Evolutionary conservation across 2,888 invertebrate genomes (phyloP).

Genomic region (Cecidostiba fungosa): DNA sequence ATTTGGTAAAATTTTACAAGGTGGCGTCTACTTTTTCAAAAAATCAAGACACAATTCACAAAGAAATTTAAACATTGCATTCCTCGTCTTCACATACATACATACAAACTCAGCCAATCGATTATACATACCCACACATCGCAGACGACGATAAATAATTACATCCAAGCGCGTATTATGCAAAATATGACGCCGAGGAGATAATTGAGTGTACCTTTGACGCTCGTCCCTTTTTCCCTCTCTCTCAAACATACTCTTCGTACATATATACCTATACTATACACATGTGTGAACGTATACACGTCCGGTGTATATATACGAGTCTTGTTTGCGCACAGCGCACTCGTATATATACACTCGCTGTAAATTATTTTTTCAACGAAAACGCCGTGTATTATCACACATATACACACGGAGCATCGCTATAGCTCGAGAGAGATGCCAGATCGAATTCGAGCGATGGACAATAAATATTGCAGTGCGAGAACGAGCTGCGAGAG

Average conservation of each 20-base stretch:
- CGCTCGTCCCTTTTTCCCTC: constrained; percentile 13
- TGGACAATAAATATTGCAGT: constrained; percentile 4
- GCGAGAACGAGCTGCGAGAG: background rate
- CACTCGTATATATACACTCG: background rate
- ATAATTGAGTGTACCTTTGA: constrained; percentile 46
- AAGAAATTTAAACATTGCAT: too few species aligned
- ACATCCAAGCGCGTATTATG: constrained; percentile 35
- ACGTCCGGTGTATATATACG: too few species aligned
- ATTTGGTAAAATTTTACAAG: too few species aligned
- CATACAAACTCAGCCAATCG: constrained; percentile 35
- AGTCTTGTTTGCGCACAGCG: background rate
- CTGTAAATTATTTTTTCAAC: constrained; percentile 16
- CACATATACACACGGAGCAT: background rate
- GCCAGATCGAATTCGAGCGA: constrained; percentile 3
- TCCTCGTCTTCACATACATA: background rate
- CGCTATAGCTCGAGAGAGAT: too few species aligned
- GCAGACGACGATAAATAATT: constrained; percentile 47
- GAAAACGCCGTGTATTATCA: constrained; percentile 2
- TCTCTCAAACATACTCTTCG: background rate
- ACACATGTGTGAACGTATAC: too few species aligned
- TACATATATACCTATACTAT: background rate
- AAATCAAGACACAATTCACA: too few species aligned
- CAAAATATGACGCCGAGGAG: constrained; percentile 52
- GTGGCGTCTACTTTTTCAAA: too few species aligned
- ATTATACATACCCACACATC: constrained; percentile 1